These are phyloP conservation scores for Vombatus ursinus DNA, from an alignment of 2,113 vertebrate species.

Conservation along the genomic window DNA sequence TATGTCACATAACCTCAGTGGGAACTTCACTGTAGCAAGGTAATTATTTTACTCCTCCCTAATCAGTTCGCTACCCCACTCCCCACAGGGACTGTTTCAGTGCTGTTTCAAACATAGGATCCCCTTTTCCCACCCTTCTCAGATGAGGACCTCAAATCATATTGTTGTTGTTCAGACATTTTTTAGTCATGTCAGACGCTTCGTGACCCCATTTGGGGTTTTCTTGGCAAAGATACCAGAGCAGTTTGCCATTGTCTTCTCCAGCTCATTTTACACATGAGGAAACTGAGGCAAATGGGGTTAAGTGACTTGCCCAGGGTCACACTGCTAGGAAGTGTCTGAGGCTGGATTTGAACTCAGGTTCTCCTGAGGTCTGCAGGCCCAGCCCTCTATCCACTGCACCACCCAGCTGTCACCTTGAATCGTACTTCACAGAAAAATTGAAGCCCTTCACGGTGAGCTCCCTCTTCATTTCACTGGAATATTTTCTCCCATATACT, in stretches of 20 bases:
- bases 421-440: neutral
- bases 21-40: neutral
- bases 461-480: neutral
- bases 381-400: neutral
- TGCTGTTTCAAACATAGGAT: neutral
- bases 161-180: neutral
- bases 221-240: too few species aligned
- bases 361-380: neutral
- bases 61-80: neutral
- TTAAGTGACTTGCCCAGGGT: too few species aligned
- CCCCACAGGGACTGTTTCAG: neutral
- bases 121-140: neutral
- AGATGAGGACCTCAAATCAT: neutral
- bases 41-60: neutral
- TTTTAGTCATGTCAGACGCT: neutral
- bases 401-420: neutral
- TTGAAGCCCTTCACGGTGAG: neutral
- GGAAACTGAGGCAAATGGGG: too few species aligned
- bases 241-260: too few species aligned
- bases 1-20: neutral
- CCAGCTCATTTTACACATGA: too few species aligned
- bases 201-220: neutral
- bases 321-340: too few species aligned
- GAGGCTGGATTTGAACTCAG: too few species aligned
- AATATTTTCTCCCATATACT: neutral